Percentiles rank a stretch among this genome's conserved stretches.
These are phyloP conservation scores for Sander lucioperca DNA, from an alignment of 2,113 vertebrate species.

Conservation along the genomic window DNA sequence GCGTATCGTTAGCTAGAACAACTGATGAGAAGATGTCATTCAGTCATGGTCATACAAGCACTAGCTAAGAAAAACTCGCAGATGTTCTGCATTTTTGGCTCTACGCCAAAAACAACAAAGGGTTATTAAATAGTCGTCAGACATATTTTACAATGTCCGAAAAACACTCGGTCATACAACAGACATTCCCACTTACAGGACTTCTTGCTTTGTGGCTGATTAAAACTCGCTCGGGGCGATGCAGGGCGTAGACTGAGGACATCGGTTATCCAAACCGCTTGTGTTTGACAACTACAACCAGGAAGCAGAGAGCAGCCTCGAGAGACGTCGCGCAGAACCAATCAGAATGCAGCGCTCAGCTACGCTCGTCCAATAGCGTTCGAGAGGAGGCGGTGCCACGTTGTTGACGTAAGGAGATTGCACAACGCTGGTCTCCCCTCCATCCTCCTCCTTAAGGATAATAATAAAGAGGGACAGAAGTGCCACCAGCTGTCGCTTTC, in stretches of 20 bases:
- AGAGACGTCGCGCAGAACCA: constrained; percentile 51
- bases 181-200: constrained; percentile 67
- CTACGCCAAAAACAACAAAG: background rate
- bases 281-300: constrained; percentile 65
- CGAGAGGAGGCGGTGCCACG: background rate
- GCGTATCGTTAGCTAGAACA: no score
- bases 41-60: no score
- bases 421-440: constrained; percentile 12
- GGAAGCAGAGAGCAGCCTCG: constrained; percentile 50
- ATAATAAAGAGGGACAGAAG: constrained; percentile 42
- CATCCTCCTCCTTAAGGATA: constrained; percentile 33
- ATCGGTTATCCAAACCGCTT: constrained; percentile 25
- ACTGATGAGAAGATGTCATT: no score
- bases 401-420: constrained; percentile 52
- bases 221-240: constrained; percentile 33
- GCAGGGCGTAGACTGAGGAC: constrained; percentile 27
- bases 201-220: constrained; percentile 27
- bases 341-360: constrained; percentile 11
- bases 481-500: constrained; percentile 59
- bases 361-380: constrained; percentile 53
- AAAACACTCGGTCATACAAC: background rate
- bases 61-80: background rate
- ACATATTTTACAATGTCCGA: background rate
- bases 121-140: background rate
- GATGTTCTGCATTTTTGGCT: constrained; percentile 10